phyloP scores from a whole-genome alignment of 2,113 vertebrate genomes.

The Neotoma lepida region DNA sequence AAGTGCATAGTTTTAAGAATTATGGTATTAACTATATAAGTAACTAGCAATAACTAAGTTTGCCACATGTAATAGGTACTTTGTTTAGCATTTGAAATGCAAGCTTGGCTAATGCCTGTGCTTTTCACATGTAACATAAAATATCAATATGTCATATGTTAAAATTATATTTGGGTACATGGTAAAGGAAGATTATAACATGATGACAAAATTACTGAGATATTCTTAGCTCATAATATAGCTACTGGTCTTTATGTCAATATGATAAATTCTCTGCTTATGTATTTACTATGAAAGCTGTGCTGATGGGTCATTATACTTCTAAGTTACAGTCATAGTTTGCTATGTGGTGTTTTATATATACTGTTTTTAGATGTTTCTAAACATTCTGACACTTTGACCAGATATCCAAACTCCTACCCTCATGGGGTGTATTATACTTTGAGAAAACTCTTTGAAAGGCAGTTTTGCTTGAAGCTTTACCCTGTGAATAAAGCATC shows the following conservation, averaged over 20 bases:
- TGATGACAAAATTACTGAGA: conserved; percentile 7
- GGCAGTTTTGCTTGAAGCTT: conserved; percentile 47
- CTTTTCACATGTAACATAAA: not conserved
- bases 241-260: not conserved
- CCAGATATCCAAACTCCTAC: conserved; percentile 24
- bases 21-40: not conserved
- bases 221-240: conserved; percentile 14
- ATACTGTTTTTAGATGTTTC: conserved; percentile 54
- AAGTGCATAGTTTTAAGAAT: conserved; percentile 30
- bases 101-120: not conserved
- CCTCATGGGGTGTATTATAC: conserved; percentile 37
- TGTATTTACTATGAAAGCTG: conserved; percentile 36
- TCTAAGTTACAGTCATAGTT: conserved; percentile 24
- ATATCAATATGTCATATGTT: not conserved
- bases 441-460: conserved; percentile 69
- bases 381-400: conserved; percentile 63
- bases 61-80: not conserved
- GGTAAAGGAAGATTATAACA: not conserved
- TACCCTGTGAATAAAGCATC: conserved; percentile 63
- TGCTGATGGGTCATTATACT: not conserved
- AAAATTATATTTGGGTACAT: conserved; percentile 23
- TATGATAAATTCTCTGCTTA: conserved; percentile 16
- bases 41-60: conserved; percentile 1
- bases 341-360: conserved; percentile 40
- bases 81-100: conserved; percentile 33